Conservation (phyloP, 2,888 invertebrate species). For the Tenthredo livida region DNA sequence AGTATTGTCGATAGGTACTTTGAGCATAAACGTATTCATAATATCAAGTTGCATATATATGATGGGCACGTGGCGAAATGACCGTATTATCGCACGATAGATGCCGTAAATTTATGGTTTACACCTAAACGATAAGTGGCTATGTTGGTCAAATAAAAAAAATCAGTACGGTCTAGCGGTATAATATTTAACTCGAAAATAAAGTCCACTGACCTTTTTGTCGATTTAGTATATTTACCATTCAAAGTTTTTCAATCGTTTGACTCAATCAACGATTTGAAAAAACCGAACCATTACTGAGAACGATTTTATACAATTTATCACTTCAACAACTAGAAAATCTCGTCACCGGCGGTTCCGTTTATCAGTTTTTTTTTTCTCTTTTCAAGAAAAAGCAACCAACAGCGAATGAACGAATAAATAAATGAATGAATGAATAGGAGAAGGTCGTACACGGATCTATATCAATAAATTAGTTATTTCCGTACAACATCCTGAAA, state of each 20-base stretch:
- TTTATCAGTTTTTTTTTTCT: not conserved
- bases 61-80: not conserved
- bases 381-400: not conserved
- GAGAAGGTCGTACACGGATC: not conserved
- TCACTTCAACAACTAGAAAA: not conserved
- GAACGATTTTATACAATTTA: not conserved
- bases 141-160: not conserved
- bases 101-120: not conserved
- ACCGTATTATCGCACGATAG: not conserved
- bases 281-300: too few relatives aligned
- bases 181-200: not conserved
- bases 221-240: not conserved
- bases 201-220: conserved; percentile 1
- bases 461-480: not conserved
- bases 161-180: not conserved
- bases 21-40: not conserved
- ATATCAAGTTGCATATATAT: not conserved
- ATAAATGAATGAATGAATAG: not conserved
- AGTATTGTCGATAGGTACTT: not conserved
- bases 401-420: not conserved
- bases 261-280: not conserved
- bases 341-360: not conserved
- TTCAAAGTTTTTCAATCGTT: not conserved
- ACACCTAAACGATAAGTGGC: conserved; percentile 20
- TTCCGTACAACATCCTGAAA: not conserved